Percentiles rank a stretch among this genome's conserved stretches.
These are phyloP conservation scores for Monomorium pharaonis DNA, from an alignment of 1,140 invertebrate species.

Conservation along the genomic window DNA sequence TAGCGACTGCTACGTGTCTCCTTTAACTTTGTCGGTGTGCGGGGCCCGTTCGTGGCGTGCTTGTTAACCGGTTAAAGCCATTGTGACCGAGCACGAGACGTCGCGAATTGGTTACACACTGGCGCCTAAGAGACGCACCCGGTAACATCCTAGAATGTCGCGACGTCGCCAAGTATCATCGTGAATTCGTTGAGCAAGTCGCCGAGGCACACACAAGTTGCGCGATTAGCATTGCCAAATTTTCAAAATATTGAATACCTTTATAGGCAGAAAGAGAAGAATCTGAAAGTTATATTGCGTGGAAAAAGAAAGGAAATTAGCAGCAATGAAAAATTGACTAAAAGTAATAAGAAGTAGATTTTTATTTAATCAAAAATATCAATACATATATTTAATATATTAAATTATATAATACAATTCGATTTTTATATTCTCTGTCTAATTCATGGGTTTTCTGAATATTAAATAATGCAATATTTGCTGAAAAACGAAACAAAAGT, in stretches of 20 bases:
- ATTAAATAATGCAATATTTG: not conserved
- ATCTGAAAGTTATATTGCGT: not conserved
- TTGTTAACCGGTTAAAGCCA: conserved; percentile 73
- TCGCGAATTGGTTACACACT: conserved; percentile 8
- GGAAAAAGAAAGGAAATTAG: not conserved
- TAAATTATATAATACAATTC: too few relatives aligned
- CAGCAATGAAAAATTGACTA: not conserved
- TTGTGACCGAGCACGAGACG: conserved; percentile 63
- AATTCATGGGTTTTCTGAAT: not conserved
- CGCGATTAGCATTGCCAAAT: not conserved
- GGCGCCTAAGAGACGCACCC: conserved; percentile 65
- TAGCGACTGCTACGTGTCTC: conserved; percentile 36
- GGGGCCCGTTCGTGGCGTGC: conserved; percentile 45
- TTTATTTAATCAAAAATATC: not conserved
- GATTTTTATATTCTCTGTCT: not conserved
- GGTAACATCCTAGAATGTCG: conserved; percentile 59
- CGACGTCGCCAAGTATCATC: not conserved
- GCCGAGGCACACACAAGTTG: not conserved
- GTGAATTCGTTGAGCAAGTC: not conserved
- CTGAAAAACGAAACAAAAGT: not conserved
- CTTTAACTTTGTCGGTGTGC: conserved; percentile 35
- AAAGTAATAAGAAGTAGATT: not conserved
- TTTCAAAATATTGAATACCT: not conserved
- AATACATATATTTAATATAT: too few relatives aligned
- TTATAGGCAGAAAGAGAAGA: not conserved